Evolutionary conservation across 2,797 vertebrate genomes (phyloP), one percentile per base, ranked within the genome.

Genomic region (Dryobates pubescens): DNA sequence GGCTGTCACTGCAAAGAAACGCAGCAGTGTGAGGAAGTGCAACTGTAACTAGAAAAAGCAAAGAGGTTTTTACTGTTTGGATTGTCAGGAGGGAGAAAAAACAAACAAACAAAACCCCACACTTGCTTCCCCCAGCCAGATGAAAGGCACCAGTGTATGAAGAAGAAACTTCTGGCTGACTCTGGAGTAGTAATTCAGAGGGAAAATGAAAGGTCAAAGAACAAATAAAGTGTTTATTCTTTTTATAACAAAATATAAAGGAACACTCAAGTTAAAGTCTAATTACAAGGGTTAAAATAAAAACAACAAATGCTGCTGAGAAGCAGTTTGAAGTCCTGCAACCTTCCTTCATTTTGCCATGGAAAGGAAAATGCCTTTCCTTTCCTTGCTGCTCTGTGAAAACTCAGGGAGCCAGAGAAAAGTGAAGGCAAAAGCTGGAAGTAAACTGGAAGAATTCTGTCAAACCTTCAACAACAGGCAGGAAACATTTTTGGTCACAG

Each of bases 171-270:
- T 92, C 73, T 83, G 82, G 75, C 73, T 90, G 76, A 77, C 67
- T 87, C 29, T 51, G 53, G 45, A 83, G 56, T 32, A 83, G 76
- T 49, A 83, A 93, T 91, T 94, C 88, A 78, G 47, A 92, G 85
- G 73, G 70, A 91, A 96, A 93, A 91, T 20, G 30, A 27, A 32
- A 92, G 82, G 91, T 95, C 94, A 95, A 93, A 96, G 93, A 72
- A 83, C 29, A 95, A 89, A 91, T 83, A 29, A 92, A 92, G 65
- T 57, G 90, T 86, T 92, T 91, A 51, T 86, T 93, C 38, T 72
- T 91, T 91, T 92, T 63, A 89, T 75, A 86, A 90, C 63, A 11
- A 10, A 89, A 91, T 81, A 59, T 57, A 83, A 92, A 91, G 68
- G 64, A 93, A 84, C 14, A 72, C 27, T 89, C 38, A 81, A 51